Base-by-base conservation (phyloP, 1,140 invertebrate species). In the Chrysoperla carnea region DNA sequence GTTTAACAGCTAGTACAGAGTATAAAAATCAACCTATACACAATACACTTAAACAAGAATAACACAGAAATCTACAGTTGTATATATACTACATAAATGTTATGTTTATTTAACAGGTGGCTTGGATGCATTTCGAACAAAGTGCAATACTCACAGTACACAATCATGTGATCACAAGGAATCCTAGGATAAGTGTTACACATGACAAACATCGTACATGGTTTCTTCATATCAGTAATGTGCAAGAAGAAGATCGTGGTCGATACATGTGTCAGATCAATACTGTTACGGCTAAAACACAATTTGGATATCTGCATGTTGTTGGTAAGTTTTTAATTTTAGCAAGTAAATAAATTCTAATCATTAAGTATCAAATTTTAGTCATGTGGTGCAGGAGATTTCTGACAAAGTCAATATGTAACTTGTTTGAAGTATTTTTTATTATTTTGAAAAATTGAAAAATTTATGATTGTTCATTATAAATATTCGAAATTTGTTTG, bases 181-280 rank as follows among this genome's bases (percentile, higher is more conserved):
- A 93, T 67, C 84, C 86, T 17, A 73, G 90, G 47, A 89, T 94
- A 54, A 83, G 78, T 57, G 86, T 92, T 33, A 82, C 84, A 29
- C 86, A 90, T 60, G 67, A 69, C 48, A 70, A 77, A 35, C 84
- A 88, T 57, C 72, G 81, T 49, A 90, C 85, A 37, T 91, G 86
- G 86, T 85, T 82, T 61, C 72, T 92, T 52, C 85, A 91, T 66
- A 91, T 92, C 54, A 82, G 76, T 48, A 82, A 90, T 52, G 84
- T 93, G 27, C 80, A 89, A 47, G 81, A 91, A 62, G 81, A 82
- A 53, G 91, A 95, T 65, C 78, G 82, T 48, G 91, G 91, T 29
- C 72, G 81, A 23, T 95, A 94, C 64, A 91, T 92, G 84, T 94
- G 91, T 60, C 91, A 95, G 67, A 87, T 95, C 54, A 95, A 94